These are phyloP conservation scores for Forbesichthys papilliferus DNA, from an alignment of 2,113 vertebrate species.

Conservation along the genomic window DNA sequence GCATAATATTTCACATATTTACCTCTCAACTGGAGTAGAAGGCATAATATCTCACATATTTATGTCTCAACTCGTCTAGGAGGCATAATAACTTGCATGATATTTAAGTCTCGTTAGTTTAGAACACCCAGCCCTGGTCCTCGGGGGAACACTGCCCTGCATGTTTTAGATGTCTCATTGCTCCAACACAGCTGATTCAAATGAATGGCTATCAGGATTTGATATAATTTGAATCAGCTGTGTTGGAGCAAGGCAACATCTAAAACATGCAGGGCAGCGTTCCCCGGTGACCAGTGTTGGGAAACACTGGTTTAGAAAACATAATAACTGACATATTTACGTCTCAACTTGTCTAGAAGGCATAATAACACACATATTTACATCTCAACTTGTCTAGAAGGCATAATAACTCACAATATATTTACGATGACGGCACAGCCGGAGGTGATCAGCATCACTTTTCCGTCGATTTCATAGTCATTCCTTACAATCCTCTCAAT, in stretches of 20 bases:
- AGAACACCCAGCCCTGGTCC: not conserved
- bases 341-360: not conserved
- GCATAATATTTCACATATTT: too few relatives aligned
- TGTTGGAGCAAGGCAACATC: too few relatives aligned
- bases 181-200: too few relatives aligned
- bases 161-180: too few relatives aligned
- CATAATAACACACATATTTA: slow-evolving; percentile 86
- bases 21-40: too few relatives aligned
- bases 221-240: too few relatives aligned
- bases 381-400: slow-evolving; percentile 15
- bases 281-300: too few relatives aligned
- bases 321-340: slow-evolving; percentile 87
- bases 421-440: slow-evolving; percentile 89
- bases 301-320: too few relatives aligned
- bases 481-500: slow-evolving; percentile 87
- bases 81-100: not conserved
- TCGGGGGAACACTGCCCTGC: too few relatives aligned
- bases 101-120: not conserved
- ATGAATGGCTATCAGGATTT: too few relatives aligned
- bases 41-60: slow-evolving; percentile 83
- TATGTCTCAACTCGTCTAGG: slow-evolving; percentile 48
- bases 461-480: slow-evolving; percentile 92
- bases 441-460: slow-evolving; percentile 90
- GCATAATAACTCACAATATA: slow-evolving; percentile 81
- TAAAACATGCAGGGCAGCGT: too few relatives aligned